These are phyloP conservation scores for Scalopus aquaticus DNA, from an alignment of 2,113 vertebrate genomes.

Conservation along the genomic window DNA sequence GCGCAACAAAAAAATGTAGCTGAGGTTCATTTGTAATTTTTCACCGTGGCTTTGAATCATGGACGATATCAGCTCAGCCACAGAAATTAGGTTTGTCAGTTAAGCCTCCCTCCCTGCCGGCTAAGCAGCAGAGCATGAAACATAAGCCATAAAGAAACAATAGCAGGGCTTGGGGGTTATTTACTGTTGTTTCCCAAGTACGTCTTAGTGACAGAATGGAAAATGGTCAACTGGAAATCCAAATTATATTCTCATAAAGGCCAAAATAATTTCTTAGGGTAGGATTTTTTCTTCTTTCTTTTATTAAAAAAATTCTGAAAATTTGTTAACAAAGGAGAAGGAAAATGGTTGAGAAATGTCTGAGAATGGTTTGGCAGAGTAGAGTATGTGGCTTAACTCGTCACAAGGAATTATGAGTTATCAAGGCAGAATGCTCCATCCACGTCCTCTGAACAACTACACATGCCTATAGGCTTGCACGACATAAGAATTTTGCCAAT, in stretches of 20 bases:
- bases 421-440: slow-evolving; percentile 11
- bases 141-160: slow-evolving; percentile 67
- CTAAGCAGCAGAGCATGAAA: slow-evolving; percentile 66
- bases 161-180: slow-evolving; percentile 12
- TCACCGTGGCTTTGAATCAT: slow-evolving; percentile 68
- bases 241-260: slow-evolving; percentile 32
- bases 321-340: slow-evolving; percentile 44
- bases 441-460: not conserved
- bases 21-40: slow-evolving; percentile 60
- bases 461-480: not conserved
- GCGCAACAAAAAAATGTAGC: slow-evolving; percentile 47
- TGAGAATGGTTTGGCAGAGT: slow-evolving; percentile 46
- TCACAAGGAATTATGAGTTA: slow-evolving; percentile 18
- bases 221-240: slow-evolving; percentile 54
- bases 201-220: slow-evolving; percentile 55
- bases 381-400: not conserved
- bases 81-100: slow-evolving; percentile 70
- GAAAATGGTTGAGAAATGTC: slow-evolving; percentile 60
- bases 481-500: not conserved
- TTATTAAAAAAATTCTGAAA: not conserved
- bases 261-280: slow-evolving; percentile 31
- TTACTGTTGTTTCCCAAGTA: slow-evolving; percentile 59
- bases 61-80: slow-evolving; percentile 63
- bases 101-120: slow-evolving; percentile 53
- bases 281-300: slow-evolving; percentile 32